These are phyloP conservation scores for Entomobrya multifasciata DNA, from an alignment of 2,888 invertebrate genomes.

Conservation along the genomic window DNA sequence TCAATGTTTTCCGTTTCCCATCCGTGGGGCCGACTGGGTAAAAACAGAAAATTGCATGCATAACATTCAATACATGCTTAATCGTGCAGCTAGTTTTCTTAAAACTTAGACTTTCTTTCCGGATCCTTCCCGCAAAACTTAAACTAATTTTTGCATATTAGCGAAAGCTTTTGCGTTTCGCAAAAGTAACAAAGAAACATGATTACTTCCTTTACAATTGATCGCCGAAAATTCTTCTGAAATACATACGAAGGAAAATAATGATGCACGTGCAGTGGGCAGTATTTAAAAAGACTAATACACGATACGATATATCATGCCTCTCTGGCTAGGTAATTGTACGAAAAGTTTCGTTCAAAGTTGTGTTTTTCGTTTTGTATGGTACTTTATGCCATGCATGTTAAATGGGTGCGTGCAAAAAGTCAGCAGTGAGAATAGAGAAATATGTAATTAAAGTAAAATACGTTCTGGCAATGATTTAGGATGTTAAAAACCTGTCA, in stretches of 20 bases:
- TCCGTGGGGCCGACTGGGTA: no score
- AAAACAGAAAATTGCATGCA: no score
- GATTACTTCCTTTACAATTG: not conserved
- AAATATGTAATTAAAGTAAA: constrained; percentile 67
- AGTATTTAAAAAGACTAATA: constrained; percentile 56
- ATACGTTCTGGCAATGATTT: constrained; percentile 66
- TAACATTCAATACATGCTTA: no score
- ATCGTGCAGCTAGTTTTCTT: no score
- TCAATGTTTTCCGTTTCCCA: not conserved
- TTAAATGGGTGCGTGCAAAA: constrained; percentile 3
- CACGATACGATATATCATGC: constrained; percentile 52
- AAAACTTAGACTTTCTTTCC: not conserved
- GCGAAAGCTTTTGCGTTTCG: not conserved
- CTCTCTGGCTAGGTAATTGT: no score
- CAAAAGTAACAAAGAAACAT: not conserved
- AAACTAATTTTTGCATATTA: constrained; percentile 18
- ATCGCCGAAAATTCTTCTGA: constrained; percentile 29
- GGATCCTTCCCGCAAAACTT: not conserved
- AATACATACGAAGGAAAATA: not conserved
- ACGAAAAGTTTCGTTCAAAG: no score
- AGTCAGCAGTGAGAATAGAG: not conserved
- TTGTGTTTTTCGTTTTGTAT: constrained; percentile 28
- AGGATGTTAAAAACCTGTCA: constrained; percentile 64
- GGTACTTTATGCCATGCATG: no score
- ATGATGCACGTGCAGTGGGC: constrained; percentile 51